Conservation (phyloP, 1,140 invertebrate genomes). For the Brachionus manjavacas region DNA sequence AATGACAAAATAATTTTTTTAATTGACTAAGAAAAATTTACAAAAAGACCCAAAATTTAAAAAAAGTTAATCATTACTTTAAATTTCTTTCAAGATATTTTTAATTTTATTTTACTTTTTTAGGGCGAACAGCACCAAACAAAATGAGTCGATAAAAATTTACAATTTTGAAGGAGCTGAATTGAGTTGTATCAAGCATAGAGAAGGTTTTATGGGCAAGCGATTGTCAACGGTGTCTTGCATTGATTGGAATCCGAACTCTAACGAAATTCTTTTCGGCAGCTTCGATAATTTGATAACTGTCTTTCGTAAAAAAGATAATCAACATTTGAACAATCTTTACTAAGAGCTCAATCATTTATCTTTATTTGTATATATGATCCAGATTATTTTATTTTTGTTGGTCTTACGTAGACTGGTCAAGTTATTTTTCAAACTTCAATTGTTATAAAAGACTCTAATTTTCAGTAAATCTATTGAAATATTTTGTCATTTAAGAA, state of each 20-base stretch:
- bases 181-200: conserved; percentile 19
- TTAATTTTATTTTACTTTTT: not conserved
- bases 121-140: conserved; percentile 8
- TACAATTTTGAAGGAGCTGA: conserved; percentile 10
- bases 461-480: not conserved
- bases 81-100: not conserved
- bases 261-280: conserved; percentile 27
- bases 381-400: not conserved
- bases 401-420: not conserved
- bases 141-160: conserved; percentile 39
- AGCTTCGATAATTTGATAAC: conserved; percentile 15
- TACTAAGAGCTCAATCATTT: not conserved
- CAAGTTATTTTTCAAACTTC: not conserved
- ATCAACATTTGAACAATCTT: not conserved
- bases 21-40: too few relatives aligned
- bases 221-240: conserved; percentile 23
- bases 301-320: conserved; percentile 6
- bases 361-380: not conserved
- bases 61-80: not conserved
- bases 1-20: too few relatives aligned
- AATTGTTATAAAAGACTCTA: not conserved
- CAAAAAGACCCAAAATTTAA: too few relatives aligned
- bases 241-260: conserved; percentile 18
- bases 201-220: conserved; percentile 29
- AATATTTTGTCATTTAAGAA: not conserved